Percentiles rank a stretch among this genome's conserved stretches.
Evolutionary conservation across 2,797 vertebrate species (phyloP).

Genomic region (Vipera ursinii): DNA sequence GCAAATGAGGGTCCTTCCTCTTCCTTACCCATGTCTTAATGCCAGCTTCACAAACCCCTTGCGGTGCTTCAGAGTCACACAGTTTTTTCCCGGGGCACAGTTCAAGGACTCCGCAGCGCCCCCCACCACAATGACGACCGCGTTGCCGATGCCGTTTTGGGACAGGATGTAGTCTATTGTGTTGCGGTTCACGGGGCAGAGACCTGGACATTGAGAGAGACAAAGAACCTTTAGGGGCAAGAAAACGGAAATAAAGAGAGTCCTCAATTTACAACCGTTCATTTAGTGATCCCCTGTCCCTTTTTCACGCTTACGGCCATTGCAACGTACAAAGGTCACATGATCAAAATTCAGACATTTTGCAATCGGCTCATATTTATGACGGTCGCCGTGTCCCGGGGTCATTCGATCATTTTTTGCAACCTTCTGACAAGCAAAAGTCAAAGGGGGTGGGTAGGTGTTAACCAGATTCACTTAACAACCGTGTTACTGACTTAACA

Average conservation of each 20-base stretch:
- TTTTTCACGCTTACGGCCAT: too few relatives aligned
- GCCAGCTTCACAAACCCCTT: slow-evolving; percentile 94
- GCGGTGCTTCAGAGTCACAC: slow-evolving; percentile 84
- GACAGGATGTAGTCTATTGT: slow-evolving; percentile 94
- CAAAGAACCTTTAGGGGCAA: neutral
- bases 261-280: neutral
- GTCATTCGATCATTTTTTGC: neutral
- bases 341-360: neutral
- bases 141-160: slow-evolving; percentile 87
- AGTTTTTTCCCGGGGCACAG: slow-evolving; percentile 83
- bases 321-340: neutral
- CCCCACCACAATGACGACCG: slow-evolving; percentile 90
- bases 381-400: neutral
- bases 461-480: neutral
- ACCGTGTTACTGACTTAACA: neutral
- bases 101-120: slow-evolving; percentile 94
- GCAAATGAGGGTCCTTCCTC: neutral
- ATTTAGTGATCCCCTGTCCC: rapidly evolving
- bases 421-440: neutral
- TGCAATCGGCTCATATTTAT: neutral
- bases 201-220: slow-evolving; percentile 71
- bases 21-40: slow-evolving; percentile 85
- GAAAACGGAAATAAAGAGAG: neutral
- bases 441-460: neutral
- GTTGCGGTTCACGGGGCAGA: slow-evolving; percentile 92